Evolutionary conservation across 2,888 invertebrate species (phyloP).

Genomic region (Macaria liturata): DNA sequence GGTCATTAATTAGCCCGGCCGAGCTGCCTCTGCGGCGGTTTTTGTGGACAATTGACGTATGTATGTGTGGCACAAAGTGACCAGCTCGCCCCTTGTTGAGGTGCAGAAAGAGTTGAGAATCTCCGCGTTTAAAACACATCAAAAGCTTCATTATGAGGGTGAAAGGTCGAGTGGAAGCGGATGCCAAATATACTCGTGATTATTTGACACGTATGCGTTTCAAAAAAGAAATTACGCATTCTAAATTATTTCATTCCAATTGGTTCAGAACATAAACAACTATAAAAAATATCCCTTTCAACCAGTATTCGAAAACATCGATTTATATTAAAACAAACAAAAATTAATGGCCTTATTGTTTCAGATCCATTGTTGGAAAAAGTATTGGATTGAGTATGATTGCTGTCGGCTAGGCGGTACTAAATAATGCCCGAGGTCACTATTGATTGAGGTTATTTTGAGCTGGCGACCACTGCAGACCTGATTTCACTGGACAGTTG

Average conservation of each 20-base stretch:
- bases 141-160: background rate
- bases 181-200: too few species aligned
- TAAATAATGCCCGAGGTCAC: conserved; percentile 52
- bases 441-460: conserved; percentile 70
- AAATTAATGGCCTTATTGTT: conserved; percentile 21
- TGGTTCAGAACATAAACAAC: too few species aligned
- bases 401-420: conserved; percentile 26
- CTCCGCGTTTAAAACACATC: conserved; percentile 9
- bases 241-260: too few species aligned
- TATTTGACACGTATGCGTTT: too few species aligned
- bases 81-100: conserved; percentile 7
- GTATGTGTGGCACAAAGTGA: conserved; percentile 38
- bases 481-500: conserved; percentile 4
- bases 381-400: conserved; percentile 20
- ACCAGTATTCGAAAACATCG: too few species aligned
- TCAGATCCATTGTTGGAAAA: conserved; percentile 23
- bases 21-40: conserved; percentile 60
- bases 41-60: conserved; percentile 71
- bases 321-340: background rate
- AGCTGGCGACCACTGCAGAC: conserved; percentile 36
- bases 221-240: too few species aligned
- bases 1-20: conserved; percentile 72
- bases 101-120: conserved; percentile 9
- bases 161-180: too few species aligned
- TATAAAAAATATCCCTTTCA: too few species aligned